phyloP scores from a whole-genome alignment of 2,797 vertebrate genomes.

The Bradypodion pumilum region DNA sequence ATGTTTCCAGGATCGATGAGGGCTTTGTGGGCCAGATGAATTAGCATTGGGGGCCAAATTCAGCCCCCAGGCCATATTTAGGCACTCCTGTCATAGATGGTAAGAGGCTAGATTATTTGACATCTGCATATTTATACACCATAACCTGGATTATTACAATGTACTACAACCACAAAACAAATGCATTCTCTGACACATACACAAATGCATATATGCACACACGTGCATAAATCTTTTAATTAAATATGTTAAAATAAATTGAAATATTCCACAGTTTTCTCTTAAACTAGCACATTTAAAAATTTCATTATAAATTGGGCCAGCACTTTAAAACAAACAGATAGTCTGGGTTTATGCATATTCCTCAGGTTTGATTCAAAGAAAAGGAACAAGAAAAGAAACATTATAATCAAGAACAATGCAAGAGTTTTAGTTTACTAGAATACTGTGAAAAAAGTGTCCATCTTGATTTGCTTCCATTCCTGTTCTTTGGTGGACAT shows the following conservation, averaged over 20 bases:
- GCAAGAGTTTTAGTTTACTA: not conserved
- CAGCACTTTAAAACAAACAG: not conserved
- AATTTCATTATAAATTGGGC: not conserved
- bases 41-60: no score
- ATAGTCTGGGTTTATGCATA: not conserved
- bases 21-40: no score
- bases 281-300: not conserved
- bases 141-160: not conserved
- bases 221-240: not conserved
- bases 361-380: not conserved
- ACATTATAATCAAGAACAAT: no score
- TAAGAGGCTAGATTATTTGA: not conserved
- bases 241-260: not conserved
- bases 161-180: not conserved
- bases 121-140: not conserved
- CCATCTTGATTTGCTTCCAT: not conserved
- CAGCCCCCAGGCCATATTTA: no score
- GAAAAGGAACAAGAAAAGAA: not conserved
- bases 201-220: not conserved
- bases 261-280: not conserved
- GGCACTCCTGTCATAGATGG: no score
- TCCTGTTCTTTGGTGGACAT: not conserved
- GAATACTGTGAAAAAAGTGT: not conserved
- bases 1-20: no score
- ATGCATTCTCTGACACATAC: not conserved